These are phyloP conservation scores for Mareca strepera DNA, from an alignment of 2,797 vertebrate genomes.

Conservation along the genomic window DNA sequence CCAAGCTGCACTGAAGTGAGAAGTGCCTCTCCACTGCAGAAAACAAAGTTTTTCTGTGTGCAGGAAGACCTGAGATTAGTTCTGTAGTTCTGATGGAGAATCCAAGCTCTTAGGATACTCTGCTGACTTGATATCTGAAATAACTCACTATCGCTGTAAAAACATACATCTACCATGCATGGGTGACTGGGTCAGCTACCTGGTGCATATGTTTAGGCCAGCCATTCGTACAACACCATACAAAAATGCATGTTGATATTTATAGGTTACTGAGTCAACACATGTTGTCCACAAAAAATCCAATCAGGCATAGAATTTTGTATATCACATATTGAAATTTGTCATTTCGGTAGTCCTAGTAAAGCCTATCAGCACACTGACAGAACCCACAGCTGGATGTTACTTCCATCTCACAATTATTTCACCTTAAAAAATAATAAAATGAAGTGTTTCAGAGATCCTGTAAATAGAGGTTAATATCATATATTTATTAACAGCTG, in stretches of 20 bases:
- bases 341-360: neutral
- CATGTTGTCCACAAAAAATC: neutral
- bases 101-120: neutral
- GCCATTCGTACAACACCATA: neutral
- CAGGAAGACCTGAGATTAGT: neutral
- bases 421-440: neutral
- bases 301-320: neutral
- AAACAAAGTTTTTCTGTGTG: neutral
- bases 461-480: neutral
- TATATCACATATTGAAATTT: neutral
- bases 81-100: neutral
- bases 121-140: neutral
- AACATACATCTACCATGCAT: neutral
- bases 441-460: neutral
- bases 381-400: neutral
- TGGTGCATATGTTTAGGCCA: neutral
- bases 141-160: neutral
- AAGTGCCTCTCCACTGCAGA: neutral
- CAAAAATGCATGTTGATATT: neutral
- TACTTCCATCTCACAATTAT: conserved; percentile 9
- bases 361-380: neutral
- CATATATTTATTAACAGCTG: neutral
- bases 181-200: neutral
- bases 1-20: rapidly evolving
- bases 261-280: neutral